phyloP scores from a whole-genome alignment of 2,797 vertebrate genomes.

The Percopsis omiscomaycus region DNA sequence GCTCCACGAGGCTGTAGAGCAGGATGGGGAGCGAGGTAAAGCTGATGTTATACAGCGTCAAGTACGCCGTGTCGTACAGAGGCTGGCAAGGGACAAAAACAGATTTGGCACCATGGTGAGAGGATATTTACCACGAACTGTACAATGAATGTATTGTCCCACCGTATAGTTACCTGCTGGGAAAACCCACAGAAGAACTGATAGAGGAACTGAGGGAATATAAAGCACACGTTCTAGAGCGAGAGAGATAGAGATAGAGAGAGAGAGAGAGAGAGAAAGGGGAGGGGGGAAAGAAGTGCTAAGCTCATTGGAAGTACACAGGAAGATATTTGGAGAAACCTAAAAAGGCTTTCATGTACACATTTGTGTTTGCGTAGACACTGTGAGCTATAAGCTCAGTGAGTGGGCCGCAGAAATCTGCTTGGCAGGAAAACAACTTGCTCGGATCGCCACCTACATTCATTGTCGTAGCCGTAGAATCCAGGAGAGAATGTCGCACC shows the following conservation, averaged over 20 bases:
- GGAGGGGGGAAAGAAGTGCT: not conserved
- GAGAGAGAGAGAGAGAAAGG: constrained; percentile 26
- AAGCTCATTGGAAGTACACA: constrained; percentile 48
- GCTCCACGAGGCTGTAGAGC: constrained; percentile 93
- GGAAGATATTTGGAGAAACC: constrained; percentile 42
- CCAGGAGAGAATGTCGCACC: constrained; percentile 55
- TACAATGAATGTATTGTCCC: too few species aligned
- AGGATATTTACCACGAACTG: not conserved
- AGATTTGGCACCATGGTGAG: not conserved
- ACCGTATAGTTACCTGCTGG: constrained; percentile 87
- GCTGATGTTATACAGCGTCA: constrained; percentile 99
- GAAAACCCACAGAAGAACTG: constrained; percentile 99
- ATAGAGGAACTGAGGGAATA: constrained; percentile 99
- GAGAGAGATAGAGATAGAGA: constrained; percentile 27
- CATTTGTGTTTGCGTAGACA: constrained; percentile 60
- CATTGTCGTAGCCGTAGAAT: constrained; percentile 51
- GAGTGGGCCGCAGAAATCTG: constrained; percentile 58
- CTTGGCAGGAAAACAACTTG: constrained; percentile 53
- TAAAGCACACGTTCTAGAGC: constrained; percentile 97
- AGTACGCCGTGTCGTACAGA: constrained; percentile 95
- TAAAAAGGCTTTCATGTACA: constrained; percentile 59
- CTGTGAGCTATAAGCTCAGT: constrained; percentile 49
- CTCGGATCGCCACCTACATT: constrained; percentile 63
- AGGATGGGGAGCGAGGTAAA: constrained; percentile 98
- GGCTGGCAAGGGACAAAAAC: constrained; percentile 77